These are phyloP conservation scores for Sphaeridia pumilis DNA, from an alignment of 2,888 invertebrate species.

Conservation along the genomic window DNA sequence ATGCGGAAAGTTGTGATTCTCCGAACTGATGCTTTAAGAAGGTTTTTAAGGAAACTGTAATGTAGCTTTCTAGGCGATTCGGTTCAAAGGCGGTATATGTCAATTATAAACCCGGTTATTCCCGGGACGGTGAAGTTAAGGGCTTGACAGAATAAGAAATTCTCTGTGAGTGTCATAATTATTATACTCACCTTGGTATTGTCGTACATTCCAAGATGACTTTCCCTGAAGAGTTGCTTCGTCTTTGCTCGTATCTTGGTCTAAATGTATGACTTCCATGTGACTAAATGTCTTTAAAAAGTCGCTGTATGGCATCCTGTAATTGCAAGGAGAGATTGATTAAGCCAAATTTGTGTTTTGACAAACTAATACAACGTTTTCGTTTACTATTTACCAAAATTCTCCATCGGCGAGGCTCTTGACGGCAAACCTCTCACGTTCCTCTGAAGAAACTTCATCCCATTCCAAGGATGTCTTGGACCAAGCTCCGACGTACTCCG, in stretches of 20 bases:
- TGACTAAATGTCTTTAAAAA: constrained; percentile 70
- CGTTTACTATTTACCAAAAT: constrained; percentile 53
- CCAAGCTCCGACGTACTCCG: constrained; percentile 60
- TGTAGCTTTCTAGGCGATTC: too few relatives aligned
- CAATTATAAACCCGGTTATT: too few relatives aligned
- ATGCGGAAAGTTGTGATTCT: neutral
- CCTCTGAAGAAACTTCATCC: constrained; percentile 61
- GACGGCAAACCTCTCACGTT: constrained; percentile 56
- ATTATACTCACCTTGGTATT: constrained; percentile 68
- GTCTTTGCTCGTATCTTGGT: constrained; percentile 72
- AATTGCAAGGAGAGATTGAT: constrained; percentile 18
- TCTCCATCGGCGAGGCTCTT: constrained; percentile 57
- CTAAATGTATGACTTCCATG: constrained; percentile 73
- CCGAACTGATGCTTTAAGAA: too few relatives aligned
- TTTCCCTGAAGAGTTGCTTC: constrained; percentile 66
- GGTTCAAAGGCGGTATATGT: too few relatives aligned
- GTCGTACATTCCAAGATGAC: constrained; percentile 74
- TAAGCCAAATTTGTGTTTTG: neutral
- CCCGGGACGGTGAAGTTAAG: too few relatives aligned
- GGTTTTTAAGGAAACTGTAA: too few relatives aligned
- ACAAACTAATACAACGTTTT: neutral
- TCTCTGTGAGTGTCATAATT: neutral
- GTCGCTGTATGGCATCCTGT: constrained; percentile 68
- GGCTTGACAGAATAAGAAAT: neutral
- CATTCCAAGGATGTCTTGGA: constrained; percentile 54